Percentiles rank a stretch among this genome's conserved stretches.
These are phyloP conservation scores for Zelleria hepariella DNA, from an alignment of 2,888 invertebrate species.

Conservation along the genomic window DNA sequence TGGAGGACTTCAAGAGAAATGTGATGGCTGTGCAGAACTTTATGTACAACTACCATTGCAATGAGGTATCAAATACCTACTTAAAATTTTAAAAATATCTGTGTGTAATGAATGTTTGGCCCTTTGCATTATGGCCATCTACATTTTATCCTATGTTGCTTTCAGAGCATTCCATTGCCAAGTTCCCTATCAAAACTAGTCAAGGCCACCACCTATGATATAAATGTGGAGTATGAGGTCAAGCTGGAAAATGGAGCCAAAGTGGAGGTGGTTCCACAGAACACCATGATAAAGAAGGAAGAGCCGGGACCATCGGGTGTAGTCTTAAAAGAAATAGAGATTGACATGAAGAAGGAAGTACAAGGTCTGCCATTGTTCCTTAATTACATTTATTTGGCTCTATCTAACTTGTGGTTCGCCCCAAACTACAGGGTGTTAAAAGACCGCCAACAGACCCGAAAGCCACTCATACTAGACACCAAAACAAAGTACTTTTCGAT, in stretches of 20 bases:
- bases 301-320: too few relatives aligned
- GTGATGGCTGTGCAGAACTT: not conserved
- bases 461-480: too few relatives aligned
- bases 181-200: not conserved
- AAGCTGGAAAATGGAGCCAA: too few relatives aligned
- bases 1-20: not conserved
- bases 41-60: not conserved
- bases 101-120: not conserved
- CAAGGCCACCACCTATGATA: not conserved
- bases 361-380: not conserved
- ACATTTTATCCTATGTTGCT: not conserved
- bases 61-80: not conserved
- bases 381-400: not conserved
- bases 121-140: not conserved
- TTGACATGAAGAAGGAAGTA: not conserved
- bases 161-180: not conserved
- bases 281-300: too few relatives aligned
- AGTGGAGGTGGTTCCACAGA: too few relatives aligned
- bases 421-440: too few relatives aligned
- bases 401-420: not conserved
- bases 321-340: not conserved
- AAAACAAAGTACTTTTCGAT: too few relatives aligned
- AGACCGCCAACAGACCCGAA: too few relatives aligned
- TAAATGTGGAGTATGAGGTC: not conserved
- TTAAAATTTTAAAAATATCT: not conserved